Evolutionary conservation across 2,888 invertebrate species (phyloP).

Genomic region (Trichopria drosophilae): DNA sequence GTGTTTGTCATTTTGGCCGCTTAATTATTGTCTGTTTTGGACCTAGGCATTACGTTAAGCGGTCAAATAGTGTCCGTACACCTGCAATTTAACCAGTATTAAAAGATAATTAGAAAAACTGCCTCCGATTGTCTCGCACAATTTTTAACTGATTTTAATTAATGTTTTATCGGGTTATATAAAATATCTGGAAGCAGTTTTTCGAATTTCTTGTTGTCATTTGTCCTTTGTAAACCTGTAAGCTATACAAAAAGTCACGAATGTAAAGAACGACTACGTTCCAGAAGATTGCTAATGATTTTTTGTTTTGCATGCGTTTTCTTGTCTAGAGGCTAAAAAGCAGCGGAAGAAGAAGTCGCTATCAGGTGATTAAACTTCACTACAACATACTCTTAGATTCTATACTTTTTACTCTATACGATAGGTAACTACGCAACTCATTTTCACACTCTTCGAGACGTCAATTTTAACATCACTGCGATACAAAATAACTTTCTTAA

Average conservation of each 20-base stretch:
- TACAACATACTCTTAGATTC: conserved; percentile 27
- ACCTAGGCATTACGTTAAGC: not conserved
- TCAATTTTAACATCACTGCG: no score
- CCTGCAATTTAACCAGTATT: conserved; percentile 1
- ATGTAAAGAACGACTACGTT: conserved; percentile 8
- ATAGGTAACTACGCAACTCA: no score
- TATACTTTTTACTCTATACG: conserved; percentile 9
- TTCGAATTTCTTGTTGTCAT: no score
- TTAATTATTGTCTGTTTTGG: conserved; percentile 8
- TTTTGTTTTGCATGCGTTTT: conserved; percentile 58
- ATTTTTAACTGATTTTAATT: not conserved
- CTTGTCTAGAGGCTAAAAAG: conserved; percentile 86
- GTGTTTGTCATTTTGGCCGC: conserved; percentile 35
- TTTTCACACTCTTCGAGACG: no score
- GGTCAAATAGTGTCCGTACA: not conserved
- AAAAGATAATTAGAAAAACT: not conserved
- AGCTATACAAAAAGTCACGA: no score
- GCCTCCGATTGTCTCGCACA: not conserved
- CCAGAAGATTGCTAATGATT: conserved; percentile 53
- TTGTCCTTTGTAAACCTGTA: no score
- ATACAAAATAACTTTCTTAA: no score
- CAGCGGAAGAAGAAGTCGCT: conserved; percentile 90
- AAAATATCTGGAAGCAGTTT: no score
- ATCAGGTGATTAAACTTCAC: conserved; percentile 71
- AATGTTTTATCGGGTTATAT: no score